Conservation (phyloP, 2,797 vertebrate genomes). For the Galago senegalensis region DNA sequence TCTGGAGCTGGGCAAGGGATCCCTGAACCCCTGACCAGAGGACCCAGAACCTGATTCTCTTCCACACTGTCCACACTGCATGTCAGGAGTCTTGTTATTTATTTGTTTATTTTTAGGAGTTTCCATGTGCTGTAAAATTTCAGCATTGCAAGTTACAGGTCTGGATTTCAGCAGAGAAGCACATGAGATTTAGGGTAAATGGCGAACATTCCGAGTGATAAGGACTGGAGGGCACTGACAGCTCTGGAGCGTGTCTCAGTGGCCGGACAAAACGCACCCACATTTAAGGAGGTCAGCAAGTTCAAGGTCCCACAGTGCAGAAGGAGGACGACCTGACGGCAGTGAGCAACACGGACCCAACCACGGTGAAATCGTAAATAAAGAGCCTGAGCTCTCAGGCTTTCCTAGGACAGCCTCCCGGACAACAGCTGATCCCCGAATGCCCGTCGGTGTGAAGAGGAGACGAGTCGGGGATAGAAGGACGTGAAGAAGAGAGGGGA, state of each 20-base stretch:
- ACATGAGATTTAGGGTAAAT: neutral
- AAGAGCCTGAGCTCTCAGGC: neutral
- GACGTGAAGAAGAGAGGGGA: neutral
- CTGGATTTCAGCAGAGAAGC: neutral
- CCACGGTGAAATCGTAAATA: neutral
- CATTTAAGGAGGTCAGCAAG: neutral
- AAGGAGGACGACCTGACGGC: neutral
- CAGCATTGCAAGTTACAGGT: neutral
- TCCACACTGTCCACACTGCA: accelerated
- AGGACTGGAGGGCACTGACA: neutral
- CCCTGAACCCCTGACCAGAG: neutral
- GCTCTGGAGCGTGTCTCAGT: neutral
- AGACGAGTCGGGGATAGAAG: neutral
- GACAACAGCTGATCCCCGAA: neutral
- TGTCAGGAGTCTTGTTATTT: neutral
- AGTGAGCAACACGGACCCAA: neutral
- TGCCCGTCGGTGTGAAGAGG: neutral
- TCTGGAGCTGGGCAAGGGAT: neutral
- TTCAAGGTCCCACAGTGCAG: neutral
- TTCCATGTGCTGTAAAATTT: neutral
- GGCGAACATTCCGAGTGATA: neutral
- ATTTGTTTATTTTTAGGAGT: neutral
- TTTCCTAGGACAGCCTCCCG: neutral
- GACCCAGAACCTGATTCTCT: neutral
- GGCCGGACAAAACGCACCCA: neutral